Evolutionary conservation across 2,888 invertebrate genomes (phyloP).

Genomic region (Oxystoma pomonae): DNA sequence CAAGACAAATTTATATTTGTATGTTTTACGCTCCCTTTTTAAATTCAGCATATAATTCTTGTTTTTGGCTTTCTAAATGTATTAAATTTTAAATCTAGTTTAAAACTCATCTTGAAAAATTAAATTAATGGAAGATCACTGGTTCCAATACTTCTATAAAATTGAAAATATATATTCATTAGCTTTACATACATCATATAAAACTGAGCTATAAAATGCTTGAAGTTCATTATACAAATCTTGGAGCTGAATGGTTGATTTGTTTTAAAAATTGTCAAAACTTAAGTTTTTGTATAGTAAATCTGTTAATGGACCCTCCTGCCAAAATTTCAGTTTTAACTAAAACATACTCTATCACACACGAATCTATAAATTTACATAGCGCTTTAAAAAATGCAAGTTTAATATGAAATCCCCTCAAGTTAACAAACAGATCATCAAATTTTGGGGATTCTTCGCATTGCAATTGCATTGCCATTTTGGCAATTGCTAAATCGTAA

Average conservation of each 20-base stretch:
- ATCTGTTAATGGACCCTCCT: slow-evolving; percentile 26
- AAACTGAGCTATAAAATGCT: slow-evolving; percentile 22
- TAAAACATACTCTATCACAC: slow-evolving; percentile 16
- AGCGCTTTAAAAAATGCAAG: slow-evolving; percentile 31
- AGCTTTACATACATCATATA: slow-evolving; percentile 15
- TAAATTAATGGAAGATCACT: neutral
- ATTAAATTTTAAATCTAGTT: no score
- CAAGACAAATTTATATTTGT: slow-evolving; percentile 18
- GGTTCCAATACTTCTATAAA: slow-evolving; percentile 6
- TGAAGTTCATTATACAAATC: slow-evolving; percentile 17
- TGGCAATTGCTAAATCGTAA: slow-evolving; percentile 37
- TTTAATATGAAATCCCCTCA: slow-evolving; percentile 35
- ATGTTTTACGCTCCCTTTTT: no score
- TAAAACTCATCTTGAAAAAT: no score
- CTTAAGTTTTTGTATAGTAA: no score
- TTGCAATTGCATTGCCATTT: slow-evolving; percentile 33
- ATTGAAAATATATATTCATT: slow-evolving; percentile 9
- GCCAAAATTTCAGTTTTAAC: slow-evolving; percentile 23
- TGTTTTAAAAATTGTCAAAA: no score
- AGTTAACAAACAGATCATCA: slow-evolving; percentile 34
- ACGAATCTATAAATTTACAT: slow-evolving; percentile 3
- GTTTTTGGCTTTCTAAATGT: no score
- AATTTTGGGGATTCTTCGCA: slow-evolving; percentile 28
- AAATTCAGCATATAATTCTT: slow-evolving; percentile 8
- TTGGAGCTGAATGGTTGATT: no score